These are phyloP conservation scores for Ceratina calcarata DNA, from an alignment of 1,140 invertebrate species.

Conservation along the genomic window DNA sequence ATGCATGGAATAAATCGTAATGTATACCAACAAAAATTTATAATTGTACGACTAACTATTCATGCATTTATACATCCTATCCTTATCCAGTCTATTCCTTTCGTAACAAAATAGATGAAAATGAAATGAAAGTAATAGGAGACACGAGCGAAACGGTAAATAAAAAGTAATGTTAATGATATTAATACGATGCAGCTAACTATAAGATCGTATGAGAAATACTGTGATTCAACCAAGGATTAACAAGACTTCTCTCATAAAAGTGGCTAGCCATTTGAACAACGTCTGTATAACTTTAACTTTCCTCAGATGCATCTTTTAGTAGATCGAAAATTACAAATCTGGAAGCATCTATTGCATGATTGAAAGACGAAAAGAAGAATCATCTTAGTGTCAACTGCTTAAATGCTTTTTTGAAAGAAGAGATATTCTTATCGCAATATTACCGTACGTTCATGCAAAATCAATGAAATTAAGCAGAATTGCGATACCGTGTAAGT, in stretches of 20 bases:
- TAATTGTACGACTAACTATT: neutral
- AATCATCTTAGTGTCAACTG: slow-evolving; percentile 4
- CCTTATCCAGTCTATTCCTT: neutral
- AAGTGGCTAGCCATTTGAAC: neutral
- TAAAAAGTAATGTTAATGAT: neutral
- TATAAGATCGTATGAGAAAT: slow-evolving; percentile 1
- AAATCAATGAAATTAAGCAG: slow-evolving; percentile 39
- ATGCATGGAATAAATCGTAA: slow-evolving; percentile 21
- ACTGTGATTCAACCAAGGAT: slow-evolving; percentile 33
- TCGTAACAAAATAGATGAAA: neutral
- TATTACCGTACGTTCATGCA: slow-evolving; percentile 36
- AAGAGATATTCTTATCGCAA: slow-evolving; percentile 28
- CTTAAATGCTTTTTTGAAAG: slow-evolving; percentile 8
- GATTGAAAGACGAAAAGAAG: slow-evolving; percentile 19
- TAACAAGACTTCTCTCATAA: slow-evolving; percentile 42
- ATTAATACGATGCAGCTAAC: neutral
- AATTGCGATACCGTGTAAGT: slow-evolving; percentile 30
- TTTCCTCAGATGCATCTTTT: neutral
- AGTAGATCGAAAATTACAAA: too few relatives aligned
- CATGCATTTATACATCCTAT: too few relatives aligned
- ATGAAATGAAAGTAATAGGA: slow-evolving; percentile 7
- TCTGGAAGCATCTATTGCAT: slow-evolving; percentile 24
- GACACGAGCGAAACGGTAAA: slow-evolving; percentile 9
- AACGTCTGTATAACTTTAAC: neutral
- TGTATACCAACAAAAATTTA: neutral